These are phyloP conservation scores for Astreopora myriophthalma DNA, from an alignment of 64 coral and sea anemone genomes.

Conservation along the genomic window DNA sequence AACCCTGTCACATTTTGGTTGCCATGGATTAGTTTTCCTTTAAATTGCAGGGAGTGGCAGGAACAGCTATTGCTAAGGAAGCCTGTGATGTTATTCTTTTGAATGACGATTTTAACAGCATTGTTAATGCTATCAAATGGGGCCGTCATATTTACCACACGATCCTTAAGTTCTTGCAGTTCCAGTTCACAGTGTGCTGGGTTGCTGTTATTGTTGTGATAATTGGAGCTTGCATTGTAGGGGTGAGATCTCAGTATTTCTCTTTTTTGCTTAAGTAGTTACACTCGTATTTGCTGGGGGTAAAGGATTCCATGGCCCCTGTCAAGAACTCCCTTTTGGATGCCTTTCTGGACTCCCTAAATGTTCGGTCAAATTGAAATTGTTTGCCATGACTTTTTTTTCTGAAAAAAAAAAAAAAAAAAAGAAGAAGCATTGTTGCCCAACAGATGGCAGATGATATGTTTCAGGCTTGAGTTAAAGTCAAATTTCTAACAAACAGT, in stretches of 20 bases:
- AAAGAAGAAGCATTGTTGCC: no score
- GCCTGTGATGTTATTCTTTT: constrained; percentile 89
- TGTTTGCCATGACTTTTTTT: no score
- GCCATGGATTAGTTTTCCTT: not conserved
- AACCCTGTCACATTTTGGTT: not conserved
- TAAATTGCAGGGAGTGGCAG: constrained; percentile 79
- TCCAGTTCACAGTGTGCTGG: constrained; percentile 95
- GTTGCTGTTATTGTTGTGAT: constrained; percentile 88
- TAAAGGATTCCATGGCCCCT: no score
- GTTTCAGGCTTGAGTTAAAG: no score
- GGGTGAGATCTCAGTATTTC: constrained; percentile 57
- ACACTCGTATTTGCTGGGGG: no score
- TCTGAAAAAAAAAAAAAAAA: no score
- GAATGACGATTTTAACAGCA: constrained; percentile 94
- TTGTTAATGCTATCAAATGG: constrained; percentile 96
- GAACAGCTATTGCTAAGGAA: constrained; percentile 94
- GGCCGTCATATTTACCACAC: constrained; percentile 96
- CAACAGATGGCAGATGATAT: no score
- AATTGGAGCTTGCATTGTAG: constrained; percentile 77
- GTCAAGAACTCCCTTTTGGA: no score
- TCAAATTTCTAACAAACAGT: no score
- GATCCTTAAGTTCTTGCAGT: constrained; percentile 91
- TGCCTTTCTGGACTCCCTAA: no score
- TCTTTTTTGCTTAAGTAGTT: no score
- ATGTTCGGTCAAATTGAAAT: no score